Base-by-base conservation (phyloP, 2,113 vertebrate genomes). In the Ciconia stormi region DNA sequence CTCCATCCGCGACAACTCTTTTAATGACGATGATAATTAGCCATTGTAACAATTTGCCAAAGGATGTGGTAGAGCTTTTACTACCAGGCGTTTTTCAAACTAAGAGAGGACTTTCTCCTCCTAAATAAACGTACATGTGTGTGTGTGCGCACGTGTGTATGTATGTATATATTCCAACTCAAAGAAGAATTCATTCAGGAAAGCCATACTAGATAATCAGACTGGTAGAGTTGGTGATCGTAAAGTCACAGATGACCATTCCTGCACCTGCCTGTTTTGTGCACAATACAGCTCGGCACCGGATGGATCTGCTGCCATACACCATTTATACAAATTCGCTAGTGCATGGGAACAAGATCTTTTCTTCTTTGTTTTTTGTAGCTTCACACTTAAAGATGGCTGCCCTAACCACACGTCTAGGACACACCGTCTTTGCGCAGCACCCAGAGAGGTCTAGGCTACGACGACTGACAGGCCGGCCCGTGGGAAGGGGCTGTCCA, bases 381-480 rank as follows among this genome's bases (percentile, higher is more conserved):
- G 61, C 32, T 40, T 16, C 66, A n/a, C 5, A 8, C 53, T 18
- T 9, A 7, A 26, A 29, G 44, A 7, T 2, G 3, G 34, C 44
- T 40, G 52, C 42, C 59, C 62, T 7, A 7, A 88, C 56, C 40
- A 25, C 21, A 2, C 3, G 36, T n/a, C 40, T 14, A 17, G 50
- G 50, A 25, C 29, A 15, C 50, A 6, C 8, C 2, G 1, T 2
- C 38, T 53, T n/a, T 34, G 63, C 7, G 30, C 22, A 77, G 42
- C 56, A 38, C 53, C 36, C 80, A 29, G 63, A 40, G 40, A 29
- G 23, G 10, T 21, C 36, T 3, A 7, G 34, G 44, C 69, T 47
- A 11, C 13, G 4, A 2, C 0, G 1, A 4, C 42, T 46, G 38
- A 19, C 20, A 38, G 6, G 32, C 19, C 4, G 1, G n/a, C 44